Conservation (phyloP, 2,113 vertebrate genomes). For the Cinclus mexicanus region DNA sequence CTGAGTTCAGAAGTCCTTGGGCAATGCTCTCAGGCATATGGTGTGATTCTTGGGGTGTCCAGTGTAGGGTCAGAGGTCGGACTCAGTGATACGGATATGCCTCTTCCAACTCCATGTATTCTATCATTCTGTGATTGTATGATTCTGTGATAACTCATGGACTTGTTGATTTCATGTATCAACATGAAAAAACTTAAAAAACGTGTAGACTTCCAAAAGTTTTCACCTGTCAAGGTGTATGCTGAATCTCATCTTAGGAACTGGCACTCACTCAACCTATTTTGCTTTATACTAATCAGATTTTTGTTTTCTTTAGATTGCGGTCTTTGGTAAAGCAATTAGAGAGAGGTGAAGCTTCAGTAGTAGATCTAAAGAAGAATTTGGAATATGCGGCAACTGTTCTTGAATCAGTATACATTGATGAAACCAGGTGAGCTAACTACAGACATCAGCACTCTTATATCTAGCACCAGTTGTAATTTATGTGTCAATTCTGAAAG, state of each 20-base stretch:
- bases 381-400: constrained; percentile 95
- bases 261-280: background rate
- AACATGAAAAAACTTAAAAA: background rate
- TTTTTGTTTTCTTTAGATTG: constrained; percentile 79
- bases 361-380: constrained; percentile 96
- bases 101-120: background rate
- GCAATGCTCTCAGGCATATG: background rate
- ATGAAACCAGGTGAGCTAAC: constrained; percentile 89
- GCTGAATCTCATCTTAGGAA: background rate
- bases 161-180: background rate
- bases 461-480: background rate
- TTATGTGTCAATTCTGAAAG: background rate
- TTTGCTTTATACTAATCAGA: background rate
- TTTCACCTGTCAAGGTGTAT: background rate
- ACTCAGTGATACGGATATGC: background rate
- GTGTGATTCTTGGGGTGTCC: background rate
- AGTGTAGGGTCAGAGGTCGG: background rate
- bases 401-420: constrained; percentile 95
- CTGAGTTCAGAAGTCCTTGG: background rate
- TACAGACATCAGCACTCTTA: background rate
- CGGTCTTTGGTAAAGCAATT: constrained; percentile 94
- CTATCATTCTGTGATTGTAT: background rate
- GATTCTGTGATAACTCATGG: background rate
- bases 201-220: background rate
- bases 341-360: constrained; percentile 94